Percentiles rank a stretch among this genome's conserved stretches.
Evolutionary conservation across 2,797 vertebrate genomes (phyloP).

Genomic region (Gouania willdenowi): DNA sequence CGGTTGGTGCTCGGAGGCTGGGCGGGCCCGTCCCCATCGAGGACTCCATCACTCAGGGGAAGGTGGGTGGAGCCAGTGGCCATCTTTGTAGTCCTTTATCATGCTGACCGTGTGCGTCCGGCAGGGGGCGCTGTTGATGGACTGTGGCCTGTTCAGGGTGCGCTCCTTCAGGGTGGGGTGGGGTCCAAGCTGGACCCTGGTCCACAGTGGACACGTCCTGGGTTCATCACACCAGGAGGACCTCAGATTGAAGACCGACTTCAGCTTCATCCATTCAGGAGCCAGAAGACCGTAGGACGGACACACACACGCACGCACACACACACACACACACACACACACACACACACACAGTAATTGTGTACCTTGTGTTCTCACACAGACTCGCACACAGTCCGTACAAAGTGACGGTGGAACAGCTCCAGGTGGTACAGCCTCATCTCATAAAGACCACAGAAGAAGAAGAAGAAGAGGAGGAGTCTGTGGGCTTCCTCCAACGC

Average conservation of each 20-base stretch:
- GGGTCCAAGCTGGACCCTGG: conserved; percentile 89
- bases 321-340: too few relatives aligned
- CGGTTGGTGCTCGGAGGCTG: conserved; percentile 80
- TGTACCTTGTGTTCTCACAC: neutral
- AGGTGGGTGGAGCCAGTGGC: conserved; percentile 36
- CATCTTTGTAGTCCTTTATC: too few relatives aligned
- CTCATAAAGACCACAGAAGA: conserved; percentile 1
- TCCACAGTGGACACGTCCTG: conserved; percentile 78
- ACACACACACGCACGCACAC: too few relatives aligned
- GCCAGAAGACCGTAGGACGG: conserved; percentile 85
- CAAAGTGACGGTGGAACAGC: conserved; percentile 86
- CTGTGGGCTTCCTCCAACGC: conserved; percentile 68
- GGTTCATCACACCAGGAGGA: conserved; percentile 23
- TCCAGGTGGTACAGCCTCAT: conserved; percentile 70
- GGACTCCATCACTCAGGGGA: conserved; percentile 73
- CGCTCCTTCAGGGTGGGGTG: conserved; percentile 91
- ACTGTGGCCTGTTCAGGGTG: conserved; percentile 84
- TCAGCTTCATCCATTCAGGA: conserved; percentile 80
- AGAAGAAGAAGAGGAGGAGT: conserved; percentile 32
- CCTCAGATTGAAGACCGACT: conserved; percentile 57
- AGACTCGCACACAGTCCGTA: conserved; percentile 85
- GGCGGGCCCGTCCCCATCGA: conserved; percentile 75
- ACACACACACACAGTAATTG: too few relatives aligned
- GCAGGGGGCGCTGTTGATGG: conserved; percentile 83
- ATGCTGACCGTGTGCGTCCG: neutral